A percentile compares a stretch with the other conserved stretches of the same genome.
These are phyloP conservation scores for Caloenas nicobarica DNA, from an alignment of 2,113 vertebrate genomes.

Conservation along the genomic window DNA sequence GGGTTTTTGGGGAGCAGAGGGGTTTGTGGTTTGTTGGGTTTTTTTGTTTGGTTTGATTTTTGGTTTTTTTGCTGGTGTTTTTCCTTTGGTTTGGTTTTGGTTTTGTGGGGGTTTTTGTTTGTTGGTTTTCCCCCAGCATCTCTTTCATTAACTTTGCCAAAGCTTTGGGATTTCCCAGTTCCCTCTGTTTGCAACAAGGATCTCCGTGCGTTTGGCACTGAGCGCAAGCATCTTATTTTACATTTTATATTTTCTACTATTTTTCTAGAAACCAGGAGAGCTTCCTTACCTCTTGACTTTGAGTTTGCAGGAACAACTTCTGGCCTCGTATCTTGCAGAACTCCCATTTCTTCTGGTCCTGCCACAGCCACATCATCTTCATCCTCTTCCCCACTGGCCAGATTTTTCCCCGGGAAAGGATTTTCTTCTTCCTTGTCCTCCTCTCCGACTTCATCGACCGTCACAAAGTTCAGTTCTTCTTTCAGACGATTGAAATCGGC, in stretches of 20 bases:
- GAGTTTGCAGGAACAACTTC: constrained; percentile 9
- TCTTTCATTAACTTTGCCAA: not conserved
- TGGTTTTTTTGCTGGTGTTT: too few species aligned
- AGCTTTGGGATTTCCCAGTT: not conserved
- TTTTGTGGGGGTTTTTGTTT: too few species aligned
- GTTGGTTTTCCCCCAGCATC: not conserved
- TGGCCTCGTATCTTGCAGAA: not conserved
- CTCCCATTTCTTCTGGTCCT: constrained; percentile 1
- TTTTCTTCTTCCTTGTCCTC: constrained; percentile 74
- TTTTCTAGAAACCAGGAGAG: too few species aligned
- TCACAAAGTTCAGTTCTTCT: constrained; percentile 82
- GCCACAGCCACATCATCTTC: not conserved
- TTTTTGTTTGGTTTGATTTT: too few species aligned
- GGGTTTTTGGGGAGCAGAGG: too few species aligned
- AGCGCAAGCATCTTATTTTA: not conserved
- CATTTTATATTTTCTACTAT: too few species aligned
- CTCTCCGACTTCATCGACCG: constrained; percentile 84
- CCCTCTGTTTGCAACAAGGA: too few species aligned
- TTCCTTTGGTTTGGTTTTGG: too few species aligned
- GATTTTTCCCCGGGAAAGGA: fast-evolving
- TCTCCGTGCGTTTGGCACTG: fast-evolving
- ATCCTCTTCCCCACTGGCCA: fast-evolving
- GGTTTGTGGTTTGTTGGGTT: too few species aligned
- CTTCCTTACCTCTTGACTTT: not conserved
- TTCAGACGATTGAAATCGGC: constrained; percentile 76